A percentile compares a stretch with the other conserved stretches of the same genome.
These are phyloP conservation scores for Melanotaenia pygmaea DNA, from an alignment of 2,797 vertebrate genomes.

Conservation along the genomic window DNA sequence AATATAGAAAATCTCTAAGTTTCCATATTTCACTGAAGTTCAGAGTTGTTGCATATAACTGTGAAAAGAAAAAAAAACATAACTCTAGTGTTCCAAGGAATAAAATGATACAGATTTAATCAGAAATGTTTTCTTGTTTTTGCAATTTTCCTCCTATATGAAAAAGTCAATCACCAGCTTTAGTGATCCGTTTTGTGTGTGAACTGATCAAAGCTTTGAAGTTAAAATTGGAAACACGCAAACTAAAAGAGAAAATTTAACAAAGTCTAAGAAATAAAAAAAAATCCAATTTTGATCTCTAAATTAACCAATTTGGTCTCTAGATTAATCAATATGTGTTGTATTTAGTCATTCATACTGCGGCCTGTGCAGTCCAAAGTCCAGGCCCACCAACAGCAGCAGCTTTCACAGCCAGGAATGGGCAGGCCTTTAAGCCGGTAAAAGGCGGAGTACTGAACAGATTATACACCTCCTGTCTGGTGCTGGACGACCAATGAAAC, in stretches of 20 bases:
- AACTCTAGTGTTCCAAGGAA: no score
- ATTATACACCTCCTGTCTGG: conserved; percentile 66
- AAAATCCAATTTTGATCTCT: not conserved
- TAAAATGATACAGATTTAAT: no score
- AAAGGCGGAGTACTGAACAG: conserved; percentile 66
- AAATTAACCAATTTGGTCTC: not conserved
- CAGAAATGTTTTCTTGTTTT: no score
- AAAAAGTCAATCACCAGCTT: not conserved
- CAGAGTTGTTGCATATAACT: not conserved
- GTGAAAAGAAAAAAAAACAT: not conserved
- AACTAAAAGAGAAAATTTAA: not conserved
- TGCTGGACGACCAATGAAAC: conserved; percentile 48
- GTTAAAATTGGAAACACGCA: not conserved
- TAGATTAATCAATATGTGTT: not conserved
- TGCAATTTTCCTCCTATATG: no score
- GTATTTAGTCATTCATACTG: conserved; percentile 23
- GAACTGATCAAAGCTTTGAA: not conserved
- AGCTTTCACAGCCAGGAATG: conserved; percentile 20
- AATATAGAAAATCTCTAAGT: not conserved
- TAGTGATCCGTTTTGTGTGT: not conserved
- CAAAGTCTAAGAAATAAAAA: not conserved
- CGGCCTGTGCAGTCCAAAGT: conserved; percentile 57
- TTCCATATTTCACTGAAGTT: not conserved
- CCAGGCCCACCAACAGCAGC: conserved; percentile 23
- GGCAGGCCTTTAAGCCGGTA: conserved; percentile 58